Conservation (phyloP, 2,888 invertebrate species). For the Trissoscelio sp. region DNA sequence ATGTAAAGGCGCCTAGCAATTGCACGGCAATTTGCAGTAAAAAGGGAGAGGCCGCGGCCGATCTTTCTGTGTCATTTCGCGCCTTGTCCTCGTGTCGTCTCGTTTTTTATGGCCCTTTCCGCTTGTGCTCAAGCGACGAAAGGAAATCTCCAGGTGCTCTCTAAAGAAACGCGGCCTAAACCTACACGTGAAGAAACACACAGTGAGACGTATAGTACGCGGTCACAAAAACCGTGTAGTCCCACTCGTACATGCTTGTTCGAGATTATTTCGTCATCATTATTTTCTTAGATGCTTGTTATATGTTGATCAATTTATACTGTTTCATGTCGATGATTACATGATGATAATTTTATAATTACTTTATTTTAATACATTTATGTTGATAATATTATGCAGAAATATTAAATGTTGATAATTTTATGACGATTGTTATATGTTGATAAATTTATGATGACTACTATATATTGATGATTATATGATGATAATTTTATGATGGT, state of each 20-base stretch:
- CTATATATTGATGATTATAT: too few relatives aligned
- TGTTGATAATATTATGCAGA: too few relatives aligned
- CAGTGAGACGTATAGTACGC: too few relatives aligned
- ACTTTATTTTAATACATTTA: too few relatives aligned
- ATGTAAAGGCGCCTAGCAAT: slow-evolving; percentile 62
- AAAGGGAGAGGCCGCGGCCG: slow-evolving; percentile 64
- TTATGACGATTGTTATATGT: too few relatives aligned
- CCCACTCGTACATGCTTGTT: slow-evolving; percentile 22
- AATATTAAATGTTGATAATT: too few relatives aligned
- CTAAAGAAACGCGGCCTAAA: slow-evolving; percentile 57
- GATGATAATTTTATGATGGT: too few relatives aligned
- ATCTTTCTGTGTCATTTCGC: slow-evolving; percentile 69
- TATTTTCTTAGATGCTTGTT: slow-evolving; percentile 8
- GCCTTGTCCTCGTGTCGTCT: slow-evolving; percentile 67
- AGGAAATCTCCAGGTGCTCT: slow-evolving; percentile 70
- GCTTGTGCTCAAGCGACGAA: slow-evolving; percentile 70
- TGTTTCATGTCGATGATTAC: too few relatives aligned
- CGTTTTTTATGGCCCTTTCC: slow-evolving; percentile 67
- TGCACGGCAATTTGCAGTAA: slow-evolving; percentile 66
- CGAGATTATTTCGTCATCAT: slow-evolving; percentile 43
- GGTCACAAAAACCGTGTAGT: slow-evolving; percentile 37
- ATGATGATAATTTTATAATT: too few relatives aligned
- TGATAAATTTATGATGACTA: too few relatives aligned
- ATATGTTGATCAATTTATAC: too few relatives aligned
- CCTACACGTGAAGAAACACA: slow-evolving; percentile 37